Evolutionary conservation across 2,113 vertebrate genomes (phyloP), one percentile per base, ranked within the genome.

Genomic region (Nothocercus julius): DNA sequence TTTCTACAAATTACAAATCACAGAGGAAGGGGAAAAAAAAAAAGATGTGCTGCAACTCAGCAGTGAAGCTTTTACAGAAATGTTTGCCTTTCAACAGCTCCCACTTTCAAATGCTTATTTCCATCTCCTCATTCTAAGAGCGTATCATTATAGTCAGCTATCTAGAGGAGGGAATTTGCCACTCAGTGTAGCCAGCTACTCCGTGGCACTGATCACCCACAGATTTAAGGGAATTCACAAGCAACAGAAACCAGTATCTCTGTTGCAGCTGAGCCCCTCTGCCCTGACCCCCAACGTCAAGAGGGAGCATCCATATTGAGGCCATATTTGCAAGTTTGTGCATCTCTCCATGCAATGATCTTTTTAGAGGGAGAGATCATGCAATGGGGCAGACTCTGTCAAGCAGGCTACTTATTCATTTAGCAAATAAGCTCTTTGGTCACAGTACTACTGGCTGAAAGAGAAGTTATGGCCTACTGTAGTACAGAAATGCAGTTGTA

Each of bases 101-200:
- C 56, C 0, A 1, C 5, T 11, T 73, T 78, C 87, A 89, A 47
- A 42, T 1, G 30, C 34, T 82, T 8, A 3, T 11, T 25, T 38
- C 44, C 8, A 40, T 40, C 64, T 77, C 54, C 13, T 19, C 11
- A 0, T 27, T 27, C 38, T 77, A 38, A 53, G 74, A 56, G 64
- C 81, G 85, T 90, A 28, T 68, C 83, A 18, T 22, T 28, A 4
- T 6, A 38, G 20, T 1, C 80, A 85, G 2, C 73, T 22, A n/a
- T 1, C 5, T 63, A 47, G 62, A 72, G 38, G 81, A 32, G 8
- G 69, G 44, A 76, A 3, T 16, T n/a, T 5, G 21, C 5, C 13
- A 2, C 53, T 54, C 8, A 1, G 3, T 11, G 0, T 0, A 9
- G 21, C 30, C 42, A 45, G 20, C 42, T 32, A 47, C 30, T 15